These are phyloP conservation scores for Tychaedon coryphoeus DNA, from an alignment of 2,113 vertebrate species.

Conservation along the genomic window DNA sequence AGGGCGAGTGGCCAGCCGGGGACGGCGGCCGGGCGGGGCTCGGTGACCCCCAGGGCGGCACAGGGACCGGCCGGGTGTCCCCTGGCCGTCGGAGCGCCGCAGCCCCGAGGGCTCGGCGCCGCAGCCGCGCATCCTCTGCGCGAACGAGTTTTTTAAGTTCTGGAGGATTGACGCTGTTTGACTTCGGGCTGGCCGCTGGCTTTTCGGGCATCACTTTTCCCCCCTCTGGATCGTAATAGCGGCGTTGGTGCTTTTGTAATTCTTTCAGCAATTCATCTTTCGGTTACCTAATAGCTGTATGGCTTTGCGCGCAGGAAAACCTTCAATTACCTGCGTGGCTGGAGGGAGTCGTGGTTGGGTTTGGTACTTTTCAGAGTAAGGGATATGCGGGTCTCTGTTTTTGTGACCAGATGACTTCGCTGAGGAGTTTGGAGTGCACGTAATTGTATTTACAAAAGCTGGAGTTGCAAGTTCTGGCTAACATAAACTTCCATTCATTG, in stretches of 20 bases:
- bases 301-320: not conserved
- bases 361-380: not conserved
- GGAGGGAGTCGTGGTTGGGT: not conserved
- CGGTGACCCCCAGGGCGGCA: not conserved
- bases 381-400: not conserved
- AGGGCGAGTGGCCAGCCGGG: not conserved
- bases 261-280: not conserved
- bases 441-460: conserved; percentile 49
- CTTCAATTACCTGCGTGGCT: not conserved
- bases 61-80: not conserved
- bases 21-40: not conserved
- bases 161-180: too few species aligned
- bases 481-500: conserved; percentile 57
- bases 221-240: not conserved
- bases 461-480: conserved; percentile 5
- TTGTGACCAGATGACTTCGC: conserved; percentile 31
- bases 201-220: not conserved
- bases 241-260: not conserved
- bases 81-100: not conserved
- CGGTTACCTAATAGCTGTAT: not conserved
- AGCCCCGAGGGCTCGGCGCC: too few species aligned
- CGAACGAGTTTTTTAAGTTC: not conserved
- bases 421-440: not conserved
- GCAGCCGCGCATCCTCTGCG: not conserved
- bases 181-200: too few species aligned